Base-by-base conservation (phyloP, 2,888 invertebrate species). In the Epirrita christyi region DNA sequence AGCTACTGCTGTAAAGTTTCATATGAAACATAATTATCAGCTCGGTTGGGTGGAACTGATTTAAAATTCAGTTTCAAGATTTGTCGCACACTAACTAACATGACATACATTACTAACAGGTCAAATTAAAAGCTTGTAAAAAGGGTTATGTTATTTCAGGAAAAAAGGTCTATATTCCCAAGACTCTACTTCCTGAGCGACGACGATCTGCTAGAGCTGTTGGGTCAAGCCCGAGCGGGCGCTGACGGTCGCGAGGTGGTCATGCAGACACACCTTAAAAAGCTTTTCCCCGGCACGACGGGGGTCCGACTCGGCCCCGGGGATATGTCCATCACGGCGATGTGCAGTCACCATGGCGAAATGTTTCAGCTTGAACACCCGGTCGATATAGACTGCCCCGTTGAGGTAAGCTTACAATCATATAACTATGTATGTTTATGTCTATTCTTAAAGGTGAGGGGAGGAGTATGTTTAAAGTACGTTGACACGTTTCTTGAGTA, bases 161-260 rank as follows among this genome's bases (percentile, higher is more conserved):
- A 98, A 70, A 99, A 99, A 86, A 94, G 99, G 38, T 95, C 96
- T 0, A 94, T 95, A 46, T 99, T 99, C 88, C 98, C 99, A 6
- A 93, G 99, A 58, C 96, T 99, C 72, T 98, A 99, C 81, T 99
- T 99, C 82, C 93, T 99, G 63, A 98, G 98, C 59, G 99, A 99
- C 79, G 99, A 99, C 76, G 99, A 99, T 85, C 93, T 99, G 52
- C 88, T 99, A 55, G 99, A 99, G 92, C 94, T 99, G 61, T 93
- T 99, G 9, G 98, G 98, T 0, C 98, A 98, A 87, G 96, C 97
- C 0, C 95, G 97, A 0, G 97, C 97, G 71, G 92, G 91, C 6
- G 85, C 91, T 10, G 88, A 85, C 13, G 91, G 91, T 0, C 77
- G 87, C 10, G 96, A 97, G 59, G 94, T 94, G 45, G 96, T 98